Percentiles rank a stretch among this genome's conserved stretches.
Evolutionary conservation across 2,888 invertebrate species (phyloP).

Genomic region (Drosophila ochracea): DNA sequence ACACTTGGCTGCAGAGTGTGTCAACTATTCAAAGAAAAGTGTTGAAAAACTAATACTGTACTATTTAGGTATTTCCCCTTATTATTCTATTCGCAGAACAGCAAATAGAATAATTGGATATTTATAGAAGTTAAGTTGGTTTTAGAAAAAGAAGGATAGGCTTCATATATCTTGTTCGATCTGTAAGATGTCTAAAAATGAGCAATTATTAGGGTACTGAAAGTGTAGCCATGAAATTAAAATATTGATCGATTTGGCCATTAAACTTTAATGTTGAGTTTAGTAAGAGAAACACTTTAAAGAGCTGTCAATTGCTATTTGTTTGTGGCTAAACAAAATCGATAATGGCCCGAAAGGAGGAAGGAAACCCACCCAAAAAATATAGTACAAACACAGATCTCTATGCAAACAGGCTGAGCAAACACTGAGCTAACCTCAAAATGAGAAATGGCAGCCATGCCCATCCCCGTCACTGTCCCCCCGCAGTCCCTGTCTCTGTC

Average conservation of each 20-base stretch:
- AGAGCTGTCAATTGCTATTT: slow-evolving; percentile 9
- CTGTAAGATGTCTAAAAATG: background rate
- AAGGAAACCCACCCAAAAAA: slow-evolving; percentile 31
- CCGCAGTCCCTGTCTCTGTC: background rate
- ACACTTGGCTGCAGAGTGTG: background rate
- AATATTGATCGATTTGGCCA: background rate
- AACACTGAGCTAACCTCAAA: slow-evolving; percentile 46
- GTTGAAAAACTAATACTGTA: background rate
- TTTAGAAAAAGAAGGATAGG: background rate
- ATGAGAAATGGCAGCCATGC: slow-evolving; percentile 54
- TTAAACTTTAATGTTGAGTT: slow-evolving; percentile 2
- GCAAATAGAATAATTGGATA: background rate
- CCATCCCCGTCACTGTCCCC: slow-evolving; percentile 13
- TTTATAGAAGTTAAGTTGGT: too few relatives aligned
- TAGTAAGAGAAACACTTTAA: slow-evolving; percentile 21
- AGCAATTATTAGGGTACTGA: background rate
- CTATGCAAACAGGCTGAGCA: slow-evolving; percentile 48
- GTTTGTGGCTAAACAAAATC: slow-evolving; percentile 47
- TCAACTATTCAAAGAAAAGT: background rate
- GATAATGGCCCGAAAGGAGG: slow-evolving; percentile 38
- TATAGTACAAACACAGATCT: slow-evolving; percentile 47
- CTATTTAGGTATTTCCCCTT: background rate
- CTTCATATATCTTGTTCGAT: background rate
- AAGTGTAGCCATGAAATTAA: background rate
- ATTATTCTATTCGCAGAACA: background rate